These are phyloP conservation scores for Craterocephalus amniculus DNA, from an alignment of 2,797 vertebrate genomes.

Conservation along the genomic window DNA sequence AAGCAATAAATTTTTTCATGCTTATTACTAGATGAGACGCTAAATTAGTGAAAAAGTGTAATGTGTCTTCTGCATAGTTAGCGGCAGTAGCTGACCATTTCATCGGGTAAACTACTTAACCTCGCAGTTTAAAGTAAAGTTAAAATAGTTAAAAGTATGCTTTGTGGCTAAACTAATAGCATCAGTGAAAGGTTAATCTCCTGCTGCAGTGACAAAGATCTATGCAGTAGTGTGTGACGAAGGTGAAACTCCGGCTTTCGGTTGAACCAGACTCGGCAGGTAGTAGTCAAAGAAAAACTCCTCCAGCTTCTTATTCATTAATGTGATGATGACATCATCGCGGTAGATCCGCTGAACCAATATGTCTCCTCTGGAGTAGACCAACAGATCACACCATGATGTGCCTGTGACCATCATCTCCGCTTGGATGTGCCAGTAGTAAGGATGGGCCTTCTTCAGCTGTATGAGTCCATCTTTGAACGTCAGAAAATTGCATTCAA, in stretches of 20 bases:
- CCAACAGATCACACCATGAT: conserved; percentile 62
- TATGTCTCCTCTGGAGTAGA: conserved; percentile 47
- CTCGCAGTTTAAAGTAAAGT: not conserved
- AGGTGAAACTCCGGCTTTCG: not conserved
- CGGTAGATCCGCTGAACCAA: conserved; percentile 65
- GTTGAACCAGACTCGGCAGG: conserved; percentile 38
- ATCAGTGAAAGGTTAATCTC: not conserved
- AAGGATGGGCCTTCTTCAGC: conserved; percentile 25
- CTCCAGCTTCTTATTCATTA: conserved; percentile 54
- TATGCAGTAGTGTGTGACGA: not conserved
- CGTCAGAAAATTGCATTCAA: conserved; percentile 25
- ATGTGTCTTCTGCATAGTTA: not conserved
- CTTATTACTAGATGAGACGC: not conserved
- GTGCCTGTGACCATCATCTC: conserved; percentile 64
- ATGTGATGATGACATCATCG: conserved; percentile 9
- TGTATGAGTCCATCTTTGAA: conserved; percentile 17
- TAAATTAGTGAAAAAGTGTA: not conserved
- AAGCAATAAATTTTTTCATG: not conserved
- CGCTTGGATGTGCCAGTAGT: conserved; percentile 63
- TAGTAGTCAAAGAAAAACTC: conserved; percentile 59
- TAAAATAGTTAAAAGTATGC: not conserved
- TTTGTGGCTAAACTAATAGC: not conserved
- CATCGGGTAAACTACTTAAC: not conserved
- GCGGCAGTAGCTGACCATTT: not conserved
- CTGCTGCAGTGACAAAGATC: not conserved